Base-by-base conservation (phyloP, 2,797 vertebrate species). In the Galaxias olidus region DNA sequence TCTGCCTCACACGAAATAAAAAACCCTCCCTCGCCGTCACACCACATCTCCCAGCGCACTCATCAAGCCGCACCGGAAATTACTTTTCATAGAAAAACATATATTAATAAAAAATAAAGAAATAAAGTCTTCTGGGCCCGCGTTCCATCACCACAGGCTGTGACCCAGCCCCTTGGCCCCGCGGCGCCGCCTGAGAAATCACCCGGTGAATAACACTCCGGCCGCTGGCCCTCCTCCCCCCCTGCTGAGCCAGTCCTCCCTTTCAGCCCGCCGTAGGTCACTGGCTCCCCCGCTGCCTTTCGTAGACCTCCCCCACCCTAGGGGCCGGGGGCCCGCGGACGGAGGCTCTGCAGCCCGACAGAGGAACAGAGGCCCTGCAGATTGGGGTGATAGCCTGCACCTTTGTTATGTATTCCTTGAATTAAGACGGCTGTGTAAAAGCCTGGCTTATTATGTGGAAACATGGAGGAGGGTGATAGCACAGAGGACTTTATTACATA, bases 341-440 rank as follows among this genome's bases (percentile, higher is more conserved):
- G 77, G 73, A 61, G 78, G 73, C 58, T 52, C 68, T 74, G 72
- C 83, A 79, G 81, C 63, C 74, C 70, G 79, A 40, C 14, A 15
- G 63, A 59, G 30, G 81, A 82, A 81, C 69, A 81, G 78, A 79
- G 67, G 84, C 80, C 80, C 77, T 66, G 66, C 75, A 84, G 88
- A 82, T 82, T 80, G 85, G 79, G 85, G 82, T 82, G 81, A 85
- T 84, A 80, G 85, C 86, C 80, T 80, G 4, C 79, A 74, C 66
- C 66, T 88, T 86, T 86, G 81, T 89, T 85, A 30, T 87, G 84
- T 79, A 81, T 87, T 86, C 82, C 77, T 65, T 73, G 83, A 77
- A 83, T 84, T 86, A 80, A 83, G 79, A 81, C 83, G 71, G 74
- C 76, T 73, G 63, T 15, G 0, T 69, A 77, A 74, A 73, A 75